Evolutionary conservation across 2,113 vertebrate genomes (phyloP), one percentile per base, ranked within the genome.

Genomic region (Delphinus delphis): DNA sequence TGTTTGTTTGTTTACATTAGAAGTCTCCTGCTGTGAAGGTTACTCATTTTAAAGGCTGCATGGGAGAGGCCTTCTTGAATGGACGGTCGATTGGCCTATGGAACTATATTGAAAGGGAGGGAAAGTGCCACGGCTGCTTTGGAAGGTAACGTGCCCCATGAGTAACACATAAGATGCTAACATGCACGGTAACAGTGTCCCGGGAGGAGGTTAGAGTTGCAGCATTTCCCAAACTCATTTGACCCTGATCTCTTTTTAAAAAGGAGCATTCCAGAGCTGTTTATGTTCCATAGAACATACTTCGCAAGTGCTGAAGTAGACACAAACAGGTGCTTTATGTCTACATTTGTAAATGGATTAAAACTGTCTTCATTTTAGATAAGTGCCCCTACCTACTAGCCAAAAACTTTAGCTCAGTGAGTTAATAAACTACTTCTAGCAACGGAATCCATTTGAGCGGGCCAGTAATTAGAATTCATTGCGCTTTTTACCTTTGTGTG

Each of bases 111-210:
- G 98, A 99, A 88, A 98, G 99, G 86, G 99, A 99, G 93, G 99
- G 99, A 44, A 97, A 93, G 9, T 99, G 99, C 90, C 98, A 91
- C 23, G 99, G 99, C 95, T 99, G 99, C 97, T 99, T 99, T 91
- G 99, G 99, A 98, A 99, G 99, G 99, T 99, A 98, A 96, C 25
- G 44, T 63, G 3, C 36, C 31, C 84, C 8, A 0, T 0, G 0
- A 3, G 31, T 47, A 73, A 36, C 28, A 36, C 31, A 1, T 8
- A 33, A 80, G 76, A 25, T 5, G 44, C 21, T 53, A 36, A 18
- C 8, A 8, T 18, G 47, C 18, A 33, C 31, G 4, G 36, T n/a
- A 55, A 10, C 44, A 9, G 3, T 41, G 63, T 17, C 38, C 36
- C 38, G 20, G 26, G 63, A 28, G n/a, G 4, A 88, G n/a, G 50